Conservation (phyloP, 2,797 vertebrate genomes). For the Monodelphis domestica region DNA sequence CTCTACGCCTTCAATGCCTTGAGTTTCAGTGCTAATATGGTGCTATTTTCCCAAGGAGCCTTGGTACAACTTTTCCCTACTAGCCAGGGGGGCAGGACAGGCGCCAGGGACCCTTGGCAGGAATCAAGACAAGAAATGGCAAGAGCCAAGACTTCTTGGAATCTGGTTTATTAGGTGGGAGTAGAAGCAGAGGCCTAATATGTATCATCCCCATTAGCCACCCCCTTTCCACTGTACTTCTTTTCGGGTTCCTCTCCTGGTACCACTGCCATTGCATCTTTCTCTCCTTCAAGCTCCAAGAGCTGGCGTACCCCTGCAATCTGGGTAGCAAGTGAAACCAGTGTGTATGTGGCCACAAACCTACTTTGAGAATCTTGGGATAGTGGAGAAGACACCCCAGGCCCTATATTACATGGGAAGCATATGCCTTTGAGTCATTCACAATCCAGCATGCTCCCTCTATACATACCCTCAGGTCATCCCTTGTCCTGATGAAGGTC, state of each 20-base stretch:
- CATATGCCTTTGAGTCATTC: neutral
- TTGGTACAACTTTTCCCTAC: neutral
- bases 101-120: neutral
- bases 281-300: neutral
- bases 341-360: neutral
- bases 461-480: neutral
- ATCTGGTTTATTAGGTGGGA: conserved; percentile 44
- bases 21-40: conserved; percentile 75
- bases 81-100: neutral
- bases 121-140: neutral
- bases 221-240: neutral
- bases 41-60: conserved; percentile 49
- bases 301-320: neutral
- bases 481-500: neutral
- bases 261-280: neutral
- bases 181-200: neutral
- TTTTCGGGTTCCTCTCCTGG: too few species aligned
- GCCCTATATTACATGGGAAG: neutral
- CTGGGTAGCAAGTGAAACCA: too few species aligned
- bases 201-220: neutral
- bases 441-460: neutral
- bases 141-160: conserved; percentile 54
- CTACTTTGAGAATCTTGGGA: neutral
- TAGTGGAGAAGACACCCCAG: neutral
- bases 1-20: neutral